These are phyloP conservation scores for Liopterus haemorrhoidalis DNA, from an alignment of 2,888 invertebrate genomes.

Conservation along the genomic window DNA sequence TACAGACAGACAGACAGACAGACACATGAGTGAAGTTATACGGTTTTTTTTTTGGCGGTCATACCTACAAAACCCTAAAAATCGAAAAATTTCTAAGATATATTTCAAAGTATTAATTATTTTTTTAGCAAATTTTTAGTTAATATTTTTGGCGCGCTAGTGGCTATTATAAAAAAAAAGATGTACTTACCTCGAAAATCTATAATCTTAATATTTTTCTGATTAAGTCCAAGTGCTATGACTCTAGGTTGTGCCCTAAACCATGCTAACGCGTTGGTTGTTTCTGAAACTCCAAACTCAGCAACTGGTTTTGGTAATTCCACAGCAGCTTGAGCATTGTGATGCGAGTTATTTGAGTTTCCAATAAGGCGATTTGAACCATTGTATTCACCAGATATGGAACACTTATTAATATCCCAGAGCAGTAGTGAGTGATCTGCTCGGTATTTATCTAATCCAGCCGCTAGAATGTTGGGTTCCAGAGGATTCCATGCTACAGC, in stretches of 20 bases:
- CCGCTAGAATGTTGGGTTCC: conserved; percentile 75
- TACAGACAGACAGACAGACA: too few relatives aligned
- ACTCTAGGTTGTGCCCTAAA: conserved; percentile 66
- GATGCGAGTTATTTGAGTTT: conserved; percentile 40
- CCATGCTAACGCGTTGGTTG: conserved; percentile 81
- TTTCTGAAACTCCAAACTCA: conserved; percentile 79
- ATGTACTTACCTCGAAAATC: conserved; percentile 72
- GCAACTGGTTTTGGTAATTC: conserved; percentile 57
- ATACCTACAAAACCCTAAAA: too few relatives aligned
- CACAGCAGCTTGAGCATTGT: conserved; percentile 42
- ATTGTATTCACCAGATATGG: conserved; percentile 38
- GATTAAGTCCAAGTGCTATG: conserved; percentile 83
- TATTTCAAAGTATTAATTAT: too few relatives aligned
- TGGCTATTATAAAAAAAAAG: too few relatives aligned
- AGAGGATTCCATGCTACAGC: conserved; percentile 81
- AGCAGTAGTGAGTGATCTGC: conserved; percentile 82
- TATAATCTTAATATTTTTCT: conserved; percentile 80
- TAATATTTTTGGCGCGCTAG: neutral
- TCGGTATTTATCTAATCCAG: conserved; percentile 83
- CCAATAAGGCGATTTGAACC: conserved; percentile 37
- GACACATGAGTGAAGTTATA: too few relatives aligned
- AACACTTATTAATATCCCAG: conserved; percentile 72
- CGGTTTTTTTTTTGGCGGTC: too few relatives aligned
- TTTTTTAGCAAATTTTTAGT: neutral
- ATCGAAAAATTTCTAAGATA: too few relatives aligned